These are phyloP conservation scores for Venustaconcha ellipsiformis DNA, from an alignment of 1,140 invertebrate species.

Conservation along the genomic window DNA sequence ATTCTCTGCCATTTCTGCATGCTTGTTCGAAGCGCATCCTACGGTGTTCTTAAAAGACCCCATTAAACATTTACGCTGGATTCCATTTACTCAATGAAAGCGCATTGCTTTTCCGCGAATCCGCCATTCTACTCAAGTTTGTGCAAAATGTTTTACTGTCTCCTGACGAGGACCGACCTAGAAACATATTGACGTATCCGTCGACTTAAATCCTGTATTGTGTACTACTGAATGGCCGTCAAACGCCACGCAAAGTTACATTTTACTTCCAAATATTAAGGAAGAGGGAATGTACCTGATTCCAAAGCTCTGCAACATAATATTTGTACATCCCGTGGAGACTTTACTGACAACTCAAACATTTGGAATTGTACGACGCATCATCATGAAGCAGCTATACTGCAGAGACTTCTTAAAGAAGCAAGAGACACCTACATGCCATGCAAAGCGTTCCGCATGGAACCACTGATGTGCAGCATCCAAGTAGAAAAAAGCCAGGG, in stretches of 20 bases:
- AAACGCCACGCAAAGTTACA: not conserved
- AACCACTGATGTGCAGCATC: constrained; percentile 12
- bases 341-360: not conserved
- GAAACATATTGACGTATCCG: constrained; percentile 10
- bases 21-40: not conserved
- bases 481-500: too few species aligned
- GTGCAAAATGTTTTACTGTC: not conserved
- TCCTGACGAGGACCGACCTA: constrained; percentile 2
- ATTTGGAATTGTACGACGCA: constrained; percentile 7
- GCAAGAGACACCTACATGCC: constrained; percentile 15
- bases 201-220: constrained; percentile 16
- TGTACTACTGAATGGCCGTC: not conserved
- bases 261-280: not conserved
- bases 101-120: not conserved
- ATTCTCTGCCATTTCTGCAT: constrained; percentile 11
- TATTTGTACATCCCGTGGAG: not conserved
- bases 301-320: not conserved
- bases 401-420: not conserved
- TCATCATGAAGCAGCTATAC: constrained; percentile 8
- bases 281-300: constrained; percentile 10
- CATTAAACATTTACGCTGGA: constrained; percentile 11
- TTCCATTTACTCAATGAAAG: constrained; percentile 1
- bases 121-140: not conserved
- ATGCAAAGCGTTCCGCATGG: constrained; percentile 20
- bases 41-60: not conserved